Conservation (phyloP, 2,888 invertebrate genomes). For the Alloplasta piceator region DNA sequence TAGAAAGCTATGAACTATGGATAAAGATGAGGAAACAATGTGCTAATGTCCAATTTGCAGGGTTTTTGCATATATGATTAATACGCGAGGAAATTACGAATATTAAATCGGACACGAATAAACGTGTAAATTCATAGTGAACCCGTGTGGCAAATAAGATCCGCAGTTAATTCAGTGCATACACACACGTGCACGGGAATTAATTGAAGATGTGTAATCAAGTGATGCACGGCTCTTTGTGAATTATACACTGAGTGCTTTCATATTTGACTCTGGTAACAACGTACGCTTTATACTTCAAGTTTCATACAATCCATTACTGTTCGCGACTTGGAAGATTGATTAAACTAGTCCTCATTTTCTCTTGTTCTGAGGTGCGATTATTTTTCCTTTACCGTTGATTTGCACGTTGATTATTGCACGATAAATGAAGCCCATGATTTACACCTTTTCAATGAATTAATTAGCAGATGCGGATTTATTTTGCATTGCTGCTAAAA, state of each 20-base stretch:
- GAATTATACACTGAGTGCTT: slow-evolving; percentile 7
- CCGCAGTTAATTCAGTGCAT: neutral
- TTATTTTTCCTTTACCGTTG: slow-evolving; percentile 16
- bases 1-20: too few relatives aligned
- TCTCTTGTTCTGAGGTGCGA: neutral
- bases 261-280: neutral
- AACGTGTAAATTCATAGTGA: slow-evolving; percentile 24
- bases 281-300: slow-evolving; percentile 8
- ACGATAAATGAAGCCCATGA: neutral
- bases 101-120: slow-evolving; percentile 15
- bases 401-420: neutral
- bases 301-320: slow-evolving; percentile 27
- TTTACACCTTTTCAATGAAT: slow-evolving; percentile 2
- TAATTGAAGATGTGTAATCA: slow-evolving; percentile 32
- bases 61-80: slow-evolving; percentile 71
- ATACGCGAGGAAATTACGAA: slow-evolving; percentile 64
- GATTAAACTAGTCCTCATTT: slow-evolving; percentile 19
- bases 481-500: too few relatives aligned
- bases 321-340: slow-evolving; percentile 9
- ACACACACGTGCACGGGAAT: neutral
- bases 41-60: too few relatives aligned
- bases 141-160: neutral
- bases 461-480: too few relatives aligned
- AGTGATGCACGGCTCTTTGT: slow-evolving; percentile 20
- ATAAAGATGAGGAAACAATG: too few relatives aligned